A percentile compares a stretch with the other conserved stretches of the same genome.
Evolutionary conservation across 2,888 invertebrate genomes (phyloP).

Genomic region (Troilus luridus): DNA sequence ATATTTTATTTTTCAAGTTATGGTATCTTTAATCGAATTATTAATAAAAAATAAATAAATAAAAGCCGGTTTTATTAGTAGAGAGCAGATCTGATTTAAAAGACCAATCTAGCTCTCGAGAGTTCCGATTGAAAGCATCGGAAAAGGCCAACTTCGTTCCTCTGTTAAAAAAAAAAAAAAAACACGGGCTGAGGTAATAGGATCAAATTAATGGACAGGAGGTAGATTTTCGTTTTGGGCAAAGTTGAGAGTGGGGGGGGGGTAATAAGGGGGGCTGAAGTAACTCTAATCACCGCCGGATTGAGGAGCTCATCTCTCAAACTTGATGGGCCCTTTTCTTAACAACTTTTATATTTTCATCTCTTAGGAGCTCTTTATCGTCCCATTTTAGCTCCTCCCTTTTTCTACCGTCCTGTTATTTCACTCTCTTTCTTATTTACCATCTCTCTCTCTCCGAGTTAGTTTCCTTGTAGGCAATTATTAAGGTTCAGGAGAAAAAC

Average conservation of each 20-base stretch:
- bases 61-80: not conserved
- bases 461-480: conserved; percentile 1
- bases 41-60: not conserved
- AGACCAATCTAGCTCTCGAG: not conserved
- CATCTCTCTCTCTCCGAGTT: not conserved
- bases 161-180: not conserved
- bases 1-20: no score
- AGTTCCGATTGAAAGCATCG: not conserved
- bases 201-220: conserved; percentile 44
- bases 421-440: not conserved
- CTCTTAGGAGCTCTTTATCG: conserved; percentile 37
- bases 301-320: conserved; percentile 41
- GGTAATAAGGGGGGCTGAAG: not conserved
- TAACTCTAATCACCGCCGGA: conserved; percentile 19
- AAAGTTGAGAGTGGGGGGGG: conserved; percentile 13
- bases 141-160: not conserved
- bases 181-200: conserved; percentile 19
- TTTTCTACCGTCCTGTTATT: not conserved
- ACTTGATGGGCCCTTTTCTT: conserved; percentile 35
- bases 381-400: conserved; percentile 8
- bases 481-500: not conserved
- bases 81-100: not conserved
- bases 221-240: conserved; percentile 29
- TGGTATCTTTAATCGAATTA: not conserved
- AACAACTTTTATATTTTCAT: conserved; percentile 55